Evolutionary conservation across 2,113 vertebrate genomes (phyloP).

Genomic region (Myrmophylax atrothorax): DNA sequence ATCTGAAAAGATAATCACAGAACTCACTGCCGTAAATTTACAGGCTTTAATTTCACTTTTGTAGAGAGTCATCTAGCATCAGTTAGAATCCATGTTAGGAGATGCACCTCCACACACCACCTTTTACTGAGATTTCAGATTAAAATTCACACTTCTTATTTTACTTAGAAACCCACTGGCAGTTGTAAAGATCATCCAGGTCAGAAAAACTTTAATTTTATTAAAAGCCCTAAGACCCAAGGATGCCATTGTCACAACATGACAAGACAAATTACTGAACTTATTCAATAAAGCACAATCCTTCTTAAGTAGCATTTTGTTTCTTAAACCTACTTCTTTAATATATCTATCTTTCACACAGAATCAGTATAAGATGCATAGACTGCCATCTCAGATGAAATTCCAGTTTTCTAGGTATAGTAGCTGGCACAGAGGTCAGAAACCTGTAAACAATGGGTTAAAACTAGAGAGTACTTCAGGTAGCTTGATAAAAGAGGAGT

Average conservation of each 20-base stretch:
- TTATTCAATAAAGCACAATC: background rate
- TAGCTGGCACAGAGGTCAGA: background rate
- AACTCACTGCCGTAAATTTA: background rate
- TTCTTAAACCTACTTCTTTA: background rate
- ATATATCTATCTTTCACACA: background rate
- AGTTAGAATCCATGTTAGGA: background rate
- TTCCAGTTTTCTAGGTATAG: background rate
- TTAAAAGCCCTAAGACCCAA: background rate
- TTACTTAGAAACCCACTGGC: background rate
- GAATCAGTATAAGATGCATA: background rate
- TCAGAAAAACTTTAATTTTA: background rate
- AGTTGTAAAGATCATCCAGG: background rate
- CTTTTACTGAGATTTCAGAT: background rate
- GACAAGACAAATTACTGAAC: background rate
- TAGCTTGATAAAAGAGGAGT: background rate
- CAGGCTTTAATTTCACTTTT: background rate
- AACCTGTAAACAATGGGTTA: background rate
- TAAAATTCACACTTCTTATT: background rate
- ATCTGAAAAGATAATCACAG: background rate
- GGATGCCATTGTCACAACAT: background rate
- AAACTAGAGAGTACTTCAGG: background rate
- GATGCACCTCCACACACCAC: background rate
- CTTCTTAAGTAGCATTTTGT: background rate
- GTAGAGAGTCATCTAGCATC: background rate
- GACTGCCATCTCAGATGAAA: background rate